phyloP scores from a whole-genome alignment of 2,113 vertebrate genomes.

The Irena cyanogastra region DNA sequence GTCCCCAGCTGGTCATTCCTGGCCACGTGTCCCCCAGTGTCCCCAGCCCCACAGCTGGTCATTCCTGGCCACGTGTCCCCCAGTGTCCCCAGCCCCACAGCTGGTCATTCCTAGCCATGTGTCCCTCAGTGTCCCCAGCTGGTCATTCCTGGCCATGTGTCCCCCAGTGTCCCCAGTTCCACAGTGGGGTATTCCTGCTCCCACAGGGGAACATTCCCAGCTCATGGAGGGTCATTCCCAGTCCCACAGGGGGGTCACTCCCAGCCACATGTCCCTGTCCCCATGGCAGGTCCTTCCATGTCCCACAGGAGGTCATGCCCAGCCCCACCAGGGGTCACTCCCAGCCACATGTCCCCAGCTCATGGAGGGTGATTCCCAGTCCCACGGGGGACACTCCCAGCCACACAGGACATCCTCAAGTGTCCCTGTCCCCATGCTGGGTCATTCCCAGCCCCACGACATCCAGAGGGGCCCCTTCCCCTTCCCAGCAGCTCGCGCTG shows the following conservation, averaged over 20 bases:
- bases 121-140: not conserved
- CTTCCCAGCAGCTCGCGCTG: too few relatives aligned
- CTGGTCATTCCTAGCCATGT: not conserved
- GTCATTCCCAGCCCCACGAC: not conserved
- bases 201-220: too few relatives aligned
- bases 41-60: not conserved
- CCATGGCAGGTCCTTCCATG: not conserved
- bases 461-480: not conserved
- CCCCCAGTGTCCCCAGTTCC: not conserved
- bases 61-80: not conserved
- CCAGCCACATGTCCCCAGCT: not conserved
- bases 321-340: not conserved
- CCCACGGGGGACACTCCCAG: not conserved
- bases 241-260: not conserved
- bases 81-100: not conserved
- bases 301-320: not conserved
- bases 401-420: too few relatives aligned
- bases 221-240: not conserved
- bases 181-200: too few relatives aligned
- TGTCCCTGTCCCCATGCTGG: not conserved
- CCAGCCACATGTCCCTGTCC: not conserved
- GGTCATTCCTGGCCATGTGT: not conserved
- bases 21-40: not conserved
- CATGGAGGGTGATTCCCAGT: not conserved
- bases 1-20: not conserved